A percentile compares a stretch with the other conserved stretches of the same genome.
These are phyloP conservation scores for Myopa testacea DNA, from an alignment of 2,888 invertebrate genomes.

Conservation along the genomic window DNA sequence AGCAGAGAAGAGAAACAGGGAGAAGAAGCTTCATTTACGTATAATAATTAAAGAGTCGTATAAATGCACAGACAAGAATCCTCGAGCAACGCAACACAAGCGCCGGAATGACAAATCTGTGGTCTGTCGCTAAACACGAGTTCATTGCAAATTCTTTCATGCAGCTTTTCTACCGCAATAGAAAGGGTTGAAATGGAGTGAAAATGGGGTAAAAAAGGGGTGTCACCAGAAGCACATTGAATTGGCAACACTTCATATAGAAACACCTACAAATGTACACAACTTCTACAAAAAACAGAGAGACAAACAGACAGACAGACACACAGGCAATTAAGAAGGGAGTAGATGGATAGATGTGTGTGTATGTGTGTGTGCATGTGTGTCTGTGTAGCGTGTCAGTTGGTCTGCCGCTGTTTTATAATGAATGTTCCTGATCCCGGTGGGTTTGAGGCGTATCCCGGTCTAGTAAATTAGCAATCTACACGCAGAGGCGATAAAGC, in stretches of 20 bases:
- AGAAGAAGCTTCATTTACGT: too few species aligned
- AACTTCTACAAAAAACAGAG: too few species aligned
- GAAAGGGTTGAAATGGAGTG: constrained; percentile 24
- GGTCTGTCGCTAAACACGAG: background rate
- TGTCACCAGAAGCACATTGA: background rate
- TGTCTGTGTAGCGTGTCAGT: background rate
- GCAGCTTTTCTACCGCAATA: background rate
- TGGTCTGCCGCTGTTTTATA: constrained; percentile 56
- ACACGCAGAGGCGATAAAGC: constrained; percentile 45
- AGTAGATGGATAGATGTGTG: too few species aligned
- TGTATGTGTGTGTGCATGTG: background rate
- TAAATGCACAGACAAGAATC: background rate
- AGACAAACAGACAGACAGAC: background rate
- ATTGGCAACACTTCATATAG: constrained; percentile 13
- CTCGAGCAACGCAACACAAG: background rate
- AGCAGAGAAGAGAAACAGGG: too few species aligned
- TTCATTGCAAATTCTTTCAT: background rate
- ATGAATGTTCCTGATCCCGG: constrained; percentile 66
- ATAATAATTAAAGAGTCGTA: too few species aligned
- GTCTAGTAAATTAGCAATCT: constrained; percentile 67
- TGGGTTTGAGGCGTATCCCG: constrained; percentile 66
- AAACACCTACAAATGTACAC: background rate
- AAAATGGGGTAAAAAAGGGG: background rate
- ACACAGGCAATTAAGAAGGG: background rate
- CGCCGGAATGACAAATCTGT: background rate